Evolutionary conservation across 2,113 vertebrate species (phyloP), one percentile per base, ranked within the genome.

Genomic region (Sturnira hondurensis): DNA sequence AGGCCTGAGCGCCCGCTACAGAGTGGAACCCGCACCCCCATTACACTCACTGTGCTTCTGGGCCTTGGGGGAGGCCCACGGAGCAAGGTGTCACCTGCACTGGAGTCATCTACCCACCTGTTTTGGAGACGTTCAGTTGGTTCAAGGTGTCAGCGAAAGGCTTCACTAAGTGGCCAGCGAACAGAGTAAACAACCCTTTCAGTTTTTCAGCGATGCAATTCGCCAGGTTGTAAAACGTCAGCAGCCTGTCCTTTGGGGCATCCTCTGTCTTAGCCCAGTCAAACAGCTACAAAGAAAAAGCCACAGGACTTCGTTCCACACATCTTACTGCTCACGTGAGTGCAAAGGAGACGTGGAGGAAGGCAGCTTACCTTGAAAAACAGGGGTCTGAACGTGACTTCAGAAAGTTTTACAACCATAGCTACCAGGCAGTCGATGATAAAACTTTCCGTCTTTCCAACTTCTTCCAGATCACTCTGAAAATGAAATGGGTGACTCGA

Each of bases 391-490:
- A 99, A 99, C 0, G 99, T 99, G 94, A 99, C 98, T 96, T 99
- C 99, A 0, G 99, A 99, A 81, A 99, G 99, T 87, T 99, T 99
- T 98, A 99, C 99, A 91, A 99, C 98, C 99, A 99, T 99, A 94
- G 98, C 98, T 58, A 99, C 86, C 20, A 99, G 98, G 97, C 99
- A 99, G 93, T 99, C 98, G 70, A 99, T 99, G 96, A 99, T 98
- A 15, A 38, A 93, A 71, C 98, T 98, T 91, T 99, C 99, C 1
- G 98, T 98, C 91, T 98, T 98, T 24, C 98, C 98, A 7, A 99
- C 97, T 96, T 98, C 98, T 58, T 99, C 98, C 94, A 99, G 98
- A 54, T 99, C 98, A 50, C 98, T 98, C 99, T 99, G 84, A 84
- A 97, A 97, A 56, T 5, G 87, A 26, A 96, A 97, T 56, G 82